These are phyloP conservation scores for Cryptomyrus ogoouensis DNA, from an alignment of 2,113 vertebrate genomes.

Conservation along the genomic window DNA sequence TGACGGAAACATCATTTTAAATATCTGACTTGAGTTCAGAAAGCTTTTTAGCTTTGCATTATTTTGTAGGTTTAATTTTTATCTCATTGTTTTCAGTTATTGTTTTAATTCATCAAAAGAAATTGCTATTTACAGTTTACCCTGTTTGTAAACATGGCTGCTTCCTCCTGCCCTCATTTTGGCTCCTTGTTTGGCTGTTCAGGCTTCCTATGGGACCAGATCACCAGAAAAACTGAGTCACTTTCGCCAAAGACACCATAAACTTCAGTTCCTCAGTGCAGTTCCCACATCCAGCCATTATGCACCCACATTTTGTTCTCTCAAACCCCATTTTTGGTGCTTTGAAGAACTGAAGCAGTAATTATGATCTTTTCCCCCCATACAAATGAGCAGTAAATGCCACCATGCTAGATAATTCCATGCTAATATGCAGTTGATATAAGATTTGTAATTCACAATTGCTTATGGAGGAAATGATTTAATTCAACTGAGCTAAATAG, in stretches of 20 bases:
- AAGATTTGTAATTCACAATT: neutral
- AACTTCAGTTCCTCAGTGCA: neutral
- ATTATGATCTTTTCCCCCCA: neutral
- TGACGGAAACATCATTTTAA: neutral
- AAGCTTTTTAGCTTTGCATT: neutral
- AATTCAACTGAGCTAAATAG: neutral
- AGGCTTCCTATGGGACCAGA: conserved; percentile 44
- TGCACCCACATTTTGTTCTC: neutral
- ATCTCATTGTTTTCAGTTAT: neutral
- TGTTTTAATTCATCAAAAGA: neutral
- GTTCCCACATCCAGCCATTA: neutral
- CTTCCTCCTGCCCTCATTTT: neutral
- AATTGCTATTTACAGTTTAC: neutral
- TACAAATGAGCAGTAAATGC: neutral
- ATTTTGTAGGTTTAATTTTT: neutral
- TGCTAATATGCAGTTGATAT: neutral
- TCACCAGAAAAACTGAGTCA: conserved; percentile 39
- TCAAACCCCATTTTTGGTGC: neutral
- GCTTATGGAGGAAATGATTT: neutral
- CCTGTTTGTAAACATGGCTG: neutral
- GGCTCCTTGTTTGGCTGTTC: neutral
- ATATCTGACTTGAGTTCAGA: neutral
- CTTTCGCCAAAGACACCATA: neutral
- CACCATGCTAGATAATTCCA: neutral
- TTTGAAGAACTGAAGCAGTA: neutral